A percentile compares a stretch with the other conserved stretches of the same genome.
Evolutionary conservation across 2,888 invertebrate species (phyloP).

Genomic region (Perdita meconis): DNA sequence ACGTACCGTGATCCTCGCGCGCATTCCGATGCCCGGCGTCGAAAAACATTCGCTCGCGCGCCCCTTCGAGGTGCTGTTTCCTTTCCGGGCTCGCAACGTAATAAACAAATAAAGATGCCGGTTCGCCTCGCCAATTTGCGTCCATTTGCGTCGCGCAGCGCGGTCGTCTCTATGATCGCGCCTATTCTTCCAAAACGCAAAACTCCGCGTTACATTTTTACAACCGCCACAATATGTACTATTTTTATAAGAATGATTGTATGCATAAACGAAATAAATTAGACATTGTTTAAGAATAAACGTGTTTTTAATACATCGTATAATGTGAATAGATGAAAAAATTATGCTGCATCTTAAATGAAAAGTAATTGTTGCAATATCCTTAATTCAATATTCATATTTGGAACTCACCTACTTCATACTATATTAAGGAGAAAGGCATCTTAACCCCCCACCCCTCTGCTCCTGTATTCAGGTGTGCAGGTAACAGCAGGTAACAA

Average conservation of each 20-base stretch:
- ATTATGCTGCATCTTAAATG: not conserved
- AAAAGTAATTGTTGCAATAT: not conserved
- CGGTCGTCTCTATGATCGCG: no score
- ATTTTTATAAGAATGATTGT: constrained; percentile 27
- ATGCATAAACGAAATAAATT: constrained; percentile 12
- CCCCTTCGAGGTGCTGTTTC: no score
- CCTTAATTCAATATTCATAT: not conserved
- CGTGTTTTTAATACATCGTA: constrained; percentile 18
- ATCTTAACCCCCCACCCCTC: constrained; percentile 34
- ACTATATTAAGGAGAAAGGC: constrained; percentile 20
- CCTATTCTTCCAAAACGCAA: no score
- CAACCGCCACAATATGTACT: constrained; percentile 1
- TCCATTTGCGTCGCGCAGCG: no score
- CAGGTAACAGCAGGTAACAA: no score
- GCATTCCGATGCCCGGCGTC: no score
- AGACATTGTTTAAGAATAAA: not conserved
- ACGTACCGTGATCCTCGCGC: no score
- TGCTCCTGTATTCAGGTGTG: constrained; percentile 38
- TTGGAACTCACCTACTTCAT: not conserved
- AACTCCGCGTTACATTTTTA: no score
- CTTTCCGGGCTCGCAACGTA: no score
- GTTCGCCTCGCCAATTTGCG: no score
- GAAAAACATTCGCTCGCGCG: no score
- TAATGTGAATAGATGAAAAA: constrained; percentile 14
- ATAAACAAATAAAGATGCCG: no score